Evolutionary conservation across 2,888 invertebrate genomes (phyloP), one percentile per base, ranked within the genome.

Genomic region (Liodrosophila aerea): DNA sequence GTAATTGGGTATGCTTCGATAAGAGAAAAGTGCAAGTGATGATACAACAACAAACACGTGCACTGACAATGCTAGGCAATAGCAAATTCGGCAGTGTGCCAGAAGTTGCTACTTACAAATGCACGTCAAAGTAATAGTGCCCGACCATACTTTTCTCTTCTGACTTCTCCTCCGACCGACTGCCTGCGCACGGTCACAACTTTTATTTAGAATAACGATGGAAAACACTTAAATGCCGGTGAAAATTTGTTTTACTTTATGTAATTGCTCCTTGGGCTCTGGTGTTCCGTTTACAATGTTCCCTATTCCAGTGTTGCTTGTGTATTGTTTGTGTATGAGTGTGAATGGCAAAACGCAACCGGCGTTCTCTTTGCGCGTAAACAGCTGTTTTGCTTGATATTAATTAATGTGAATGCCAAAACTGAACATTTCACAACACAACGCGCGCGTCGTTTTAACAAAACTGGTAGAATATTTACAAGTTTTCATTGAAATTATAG

Each of bases 71-170:
- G 39, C 2, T 7, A 7, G 7, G 11, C 18, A 33, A 4, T 31
- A 15, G 36, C 13, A 7, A n/a, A 29, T 36, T 22, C 3, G 0
- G n/a, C 30, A 33, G n/a, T n/a, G n/a, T n/a, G n/a, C n/a, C n/a
- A n/a, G n/a, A n/a, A n/a, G n/a, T n/a, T n/a, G n/a, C 7, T 12
- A 91, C 92, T 92, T 90, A 92, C 92, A 92, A 88, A 85, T 91
- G 89, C 51, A 92, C 88, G 81, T 92, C 92, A 78, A 92, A 87
- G 82, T 92, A 92, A 87, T 90, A 91, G 85, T 91, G 91, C 74
- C 34, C 83, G 61, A 78, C 87, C 91, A 91, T 91, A 73, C 65
- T 76, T 74, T 65, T 71, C 63, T 39, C 41, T 39, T 22, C 37
- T 30, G 12, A 36, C 31, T 41, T 34, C 5, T 9, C 13, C 31